These are phyloP conservation scores for Cheilosia pagana DNA, from an alignment of 2,888 invertebrate genomes.

Conservation along the genomic window DNA sequence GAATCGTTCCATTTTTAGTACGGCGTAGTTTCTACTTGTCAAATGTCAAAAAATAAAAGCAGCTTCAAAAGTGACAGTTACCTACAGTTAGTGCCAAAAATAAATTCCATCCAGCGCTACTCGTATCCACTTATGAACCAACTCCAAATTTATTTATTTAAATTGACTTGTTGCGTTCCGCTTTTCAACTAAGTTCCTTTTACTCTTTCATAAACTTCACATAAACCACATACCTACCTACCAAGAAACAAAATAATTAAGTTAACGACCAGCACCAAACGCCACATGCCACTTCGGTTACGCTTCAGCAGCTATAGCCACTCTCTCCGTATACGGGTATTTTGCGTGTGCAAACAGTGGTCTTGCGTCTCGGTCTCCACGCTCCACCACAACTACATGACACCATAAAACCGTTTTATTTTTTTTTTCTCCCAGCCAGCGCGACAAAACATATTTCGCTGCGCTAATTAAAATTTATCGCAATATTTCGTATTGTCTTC, in stretches of 20 bases:
- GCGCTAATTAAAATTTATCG: slow-evolving; percentile 62
- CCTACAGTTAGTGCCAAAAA: too few species aligned
- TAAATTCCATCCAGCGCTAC: too few species aligned
- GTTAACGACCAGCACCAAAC: slow-evolving; percentile 36
- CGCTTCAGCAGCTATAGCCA: slow-evolving; percentile 23
- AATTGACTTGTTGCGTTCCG: slow-evolving; percentile 13
- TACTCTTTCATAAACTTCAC: not conserved
- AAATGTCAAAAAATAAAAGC: too few species aligned
- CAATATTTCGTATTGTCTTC: slow-evolving; percentile 7
- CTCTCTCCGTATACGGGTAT: not conserved
- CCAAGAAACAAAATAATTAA: slow-evolving; percentile 38
- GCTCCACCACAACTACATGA: not conserved
- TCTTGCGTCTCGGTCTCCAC: too few species aligned
- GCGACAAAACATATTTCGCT: slow-evolving; percentile 15
- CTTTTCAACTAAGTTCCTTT: slow-evolving; percentile 1
- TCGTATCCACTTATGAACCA: not conserved
- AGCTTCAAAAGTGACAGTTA: too few species aligned
- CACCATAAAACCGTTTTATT: not conserved
- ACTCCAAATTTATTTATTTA: not conserved
- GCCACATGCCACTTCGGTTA: slow-evolving; percentile 32
- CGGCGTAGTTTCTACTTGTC: too few species aligned
- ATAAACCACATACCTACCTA: not conserved
- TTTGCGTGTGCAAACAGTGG: slow-evolving; percentile 52
- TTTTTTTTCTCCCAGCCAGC: not conserved
- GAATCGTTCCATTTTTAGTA: too few species aligned